Conservation (phyloP, 2,113 vertebrate species). For the Limanda limanda region DNA sequence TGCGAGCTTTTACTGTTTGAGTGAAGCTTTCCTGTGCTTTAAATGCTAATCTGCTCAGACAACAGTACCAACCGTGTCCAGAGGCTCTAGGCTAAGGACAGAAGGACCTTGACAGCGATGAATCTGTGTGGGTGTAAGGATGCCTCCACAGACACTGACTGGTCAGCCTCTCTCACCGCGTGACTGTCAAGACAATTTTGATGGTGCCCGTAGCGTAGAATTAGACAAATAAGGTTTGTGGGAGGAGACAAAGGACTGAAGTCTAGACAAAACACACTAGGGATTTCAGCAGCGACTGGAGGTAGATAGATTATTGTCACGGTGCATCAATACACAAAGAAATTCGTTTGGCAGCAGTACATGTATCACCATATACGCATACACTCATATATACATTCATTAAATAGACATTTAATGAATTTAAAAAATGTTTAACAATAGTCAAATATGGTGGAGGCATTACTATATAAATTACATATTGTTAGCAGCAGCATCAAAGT, state of each 20-base stretch:
- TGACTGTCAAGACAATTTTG: slow-evolving; percentile 72
- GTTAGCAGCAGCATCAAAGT: neutral
- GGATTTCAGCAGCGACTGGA: too few relatives aligned
- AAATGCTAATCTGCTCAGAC: slow-evolving; percentile 77
- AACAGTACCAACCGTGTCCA: slow-evolving; percentile 71
- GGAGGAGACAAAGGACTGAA: slow-evolving; percentile 6
- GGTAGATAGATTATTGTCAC: too few relatives aligned
- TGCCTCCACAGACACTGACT: slow-evolving; percentile 57
- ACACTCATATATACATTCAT: too few relatives aligned
- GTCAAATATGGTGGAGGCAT: too few relatives aligned
- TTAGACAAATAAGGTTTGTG: slow-evolving; percentile 58
- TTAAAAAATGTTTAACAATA: too few relatives aligned
- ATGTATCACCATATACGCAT: too few relatives aligned
- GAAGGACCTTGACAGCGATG: slow-evolving; percentile 73
- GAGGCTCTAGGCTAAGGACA: slow-evolving; percentile 71
- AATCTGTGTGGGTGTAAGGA: slow-evolving; percentile 52
- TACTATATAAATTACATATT: too few relatives aligned
- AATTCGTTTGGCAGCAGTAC: too few relatives aligned
- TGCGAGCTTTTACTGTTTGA: slow-evolving; percentile 36
- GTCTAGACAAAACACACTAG: neutral
- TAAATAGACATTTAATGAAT: too few relatives aligned
- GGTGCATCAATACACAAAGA: too few relatives aligned
- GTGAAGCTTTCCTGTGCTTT: slow-evolving; percentile 40
- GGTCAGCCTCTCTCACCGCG: slow-evolving; percentile 42
- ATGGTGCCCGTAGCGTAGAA: slow-evolving; percentile 39